Base-by-base conservation (phyloP, 2,113 vertebrate genomes). In the Podarcis raffonei region DNA sequence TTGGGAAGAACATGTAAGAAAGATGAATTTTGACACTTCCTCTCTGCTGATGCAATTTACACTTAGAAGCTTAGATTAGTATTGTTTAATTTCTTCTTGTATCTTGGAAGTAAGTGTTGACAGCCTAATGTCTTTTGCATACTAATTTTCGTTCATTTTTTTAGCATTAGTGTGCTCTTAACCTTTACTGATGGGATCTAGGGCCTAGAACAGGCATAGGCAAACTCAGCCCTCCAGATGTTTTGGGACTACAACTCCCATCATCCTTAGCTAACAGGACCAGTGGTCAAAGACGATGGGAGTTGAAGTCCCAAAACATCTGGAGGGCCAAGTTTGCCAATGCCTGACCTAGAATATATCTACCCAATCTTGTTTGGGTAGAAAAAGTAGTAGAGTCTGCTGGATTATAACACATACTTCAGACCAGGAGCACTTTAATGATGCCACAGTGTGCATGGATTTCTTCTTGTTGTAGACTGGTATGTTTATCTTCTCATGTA, bases 1-100 rank as follows among this genome's bases (percentile, higher is more conserved):
- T 20, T 99, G 99, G 99, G 98, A 99, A 94, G 98, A 99, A 12
- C 98, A 99, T 81, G 99, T 99, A 97, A 97, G 98, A 86, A 94
- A 91, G 81, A 18, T 57, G 76, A 32, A 68, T 53, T 68, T 77
- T 18, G 23, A 6, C 30, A 37, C 25, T 87, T 72, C 20, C 22
- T 39, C 57, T 81, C 22, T 72, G n/a, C n/a, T 80, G 30, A 59
- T 30, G 32, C 39, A 18, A 37, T 39, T 87, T 87, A 9, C 80
- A 3, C 57, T 35, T 77, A 39, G 25, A 62, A 75, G 30, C 25
- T 65, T 68, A 81, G 66, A 59, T 39, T 66, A 76, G 35, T 72
- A 53, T 59, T 87, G 22, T 20, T 22, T 1, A 86, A 71, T 32
- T 35, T 87, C n/a, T 85, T 78, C 32, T 71, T 23, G 39, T 25